Evolutionary conservation across 1,140 invertebrate species (phyloP), one percentile per base, ranked within the genome.

Genomic region (Grapholita molesta): DNA sequence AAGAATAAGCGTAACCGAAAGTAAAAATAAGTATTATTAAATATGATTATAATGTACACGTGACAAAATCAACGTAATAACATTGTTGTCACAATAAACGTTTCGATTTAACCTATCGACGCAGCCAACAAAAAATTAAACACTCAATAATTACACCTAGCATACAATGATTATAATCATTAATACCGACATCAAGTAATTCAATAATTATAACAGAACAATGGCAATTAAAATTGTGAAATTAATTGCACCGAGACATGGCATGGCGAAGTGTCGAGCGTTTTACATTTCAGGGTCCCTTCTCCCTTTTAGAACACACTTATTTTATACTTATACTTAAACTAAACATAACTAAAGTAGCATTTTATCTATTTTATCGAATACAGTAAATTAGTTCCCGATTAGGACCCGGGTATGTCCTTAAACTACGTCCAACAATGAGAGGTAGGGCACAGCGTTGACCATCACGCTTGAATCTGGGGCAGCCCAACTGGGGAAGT

Each of bases 211-310:
- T 61, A 30, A 32, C 18, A 15, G 28, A 32, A 61, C 55, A 61
- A 61, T 61, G 55, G 55, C 25, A 61, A 61, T 28, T 28, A 30
- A 28, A 30, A 61, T 61, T 28, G 55, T 61, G 55, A 30, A 30
- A 61, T 61, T 61, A 61, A 61, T 61, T 28, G 55, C 55, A 30
- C 55, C 55, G 55, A 28, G 12, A 21, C 55, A 61, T 61, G 55
- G 24, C 55, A 61, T 61, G 55, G 28, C n/a, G 15, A 30, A 61
- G 18, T 48, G 42, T 48, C 6, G 18, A 48, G 55, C 25, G 12
- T 30, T 28, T 30, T 32, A 15, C 15, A 30, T 28, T 57, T 61
- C 55, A 61, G 55, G 55, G 55, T 61, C 55, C 55, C 24, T 15
- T 61, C 7, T 5, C 15, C 18, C n/a, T n/a, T n/a, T n/a, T n/a